Base-by-base conservation (phyloP, 2,797 vertebrate genomes). In the Trachurus trachurus region DNA sequence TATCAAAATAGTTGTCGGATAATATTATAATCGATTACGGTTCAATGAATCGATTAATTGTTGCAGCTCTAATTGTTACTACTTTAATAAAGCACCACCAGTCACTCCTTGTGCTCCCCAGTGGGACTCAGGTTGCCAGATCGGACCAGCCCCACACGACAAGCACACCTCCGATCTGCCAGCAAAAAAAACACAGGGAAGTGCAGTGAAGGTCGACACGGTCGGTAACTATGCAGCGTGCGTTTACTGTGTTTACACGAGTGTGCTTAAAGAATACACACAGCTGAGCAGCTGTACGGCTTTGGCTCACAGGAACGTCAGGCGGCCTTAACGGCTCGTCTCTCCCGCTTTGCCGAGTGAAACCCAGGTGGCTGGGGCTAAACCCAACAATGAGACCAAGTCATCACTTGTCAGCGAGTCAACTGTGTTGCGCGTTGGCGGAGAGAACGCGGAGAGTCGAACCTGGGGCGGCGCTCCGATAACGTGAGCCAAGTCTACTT, bases 341-440 rank as follows among this genome's bases (percentile, higher is more conserved):
- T 83, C 78, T 45, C 65, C 69, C 69, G 5, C 72, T 70, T 53
- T 42, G 60, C 74, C 0, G 50, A 84, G 45, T 63, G n/a, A 61
- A 76, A 70, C 47, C 77, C 93, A 93, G 91, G 92, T 93, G 92
- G 92, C 88, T 29, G 12, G 0, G 13, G 71, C 84, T 79, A 64
- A 92, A 80, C 75, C 42, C 80, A 66, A 86, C 85, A 90, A 84
- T 62, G 64, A 63, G 60, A 52, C 80, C 78, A 76, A 86, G 84
- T 89, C 87, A 40, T 83, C 84, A 72, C 89, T 70, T 87, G 85
- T 90, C 86, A 82, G 61, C 69, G 64, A 62, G 81, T 91, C 91
- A 90, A 86, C 88, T 85, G 84, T 90, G 31, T 88, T 81, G 86
- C 75, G 80, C 74, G 57, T 16, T 19, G 63, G 42, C 78, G 78